Conservation (phyloP, 2,797 vertebrate species). For the Tamandua tetradactyla region DNA sequence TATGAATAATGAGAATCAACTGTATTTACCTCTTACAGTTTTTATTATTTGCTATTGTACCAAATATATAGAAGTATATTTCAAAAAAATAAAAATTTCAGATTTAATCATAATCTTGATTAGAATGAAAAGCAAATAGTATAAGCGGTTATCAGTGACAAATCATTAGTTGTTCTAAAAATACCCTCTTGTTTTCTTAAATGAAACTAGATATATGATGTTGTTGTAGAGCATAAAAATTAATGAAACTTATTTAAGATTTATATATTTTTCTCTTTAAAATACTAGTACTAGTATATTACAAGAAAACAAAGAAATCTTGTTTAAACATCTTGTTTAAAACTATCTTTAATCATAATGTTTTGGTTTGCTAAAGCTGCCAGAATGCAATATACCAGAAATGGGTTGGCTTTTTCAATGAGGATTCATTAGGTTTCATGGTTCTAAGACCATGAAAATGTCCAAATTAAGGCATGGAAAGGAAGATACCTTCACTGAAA, state of each 20-base stretch:
- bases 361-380: too few relatives aligned
- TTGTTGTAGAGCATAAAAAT: neutral
- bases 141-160: neutral
- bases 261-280: neutral
- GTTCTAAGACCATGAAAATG: too few relatives aligned
- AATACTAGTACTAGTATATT: neutral
- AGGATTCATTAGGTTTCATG: too few relatives aligned
- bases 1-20: too few relatives aligned
- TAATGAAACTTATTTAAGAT: neutral
- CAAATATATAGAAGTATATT: neutral
- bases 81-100: neutral
- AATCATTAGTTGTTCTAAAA: neutral
- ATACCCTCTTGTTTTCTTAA: neutral
- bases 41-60: neutral
- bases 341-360: neutral
- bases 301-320: neutral
- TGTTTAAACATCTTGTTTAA: neutral
- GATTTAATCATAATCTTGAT: neutral
- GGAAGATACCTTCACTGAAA: too few relatives aligned
- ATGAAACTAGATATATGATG: neutral
- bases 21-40: too few relatives aligned
- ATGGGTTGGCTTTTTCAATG: too few relatives aligned
- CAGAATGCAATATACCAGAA: too few relatives aligned
- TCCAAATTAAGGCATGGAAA: too few relatives aligned
- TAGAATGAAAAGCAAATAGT: neutral